A percentile compares a stretch with the other conserved stretches of the same genome.
Conservation (phyloP, 2,888 invertebrate species). For the Timema cristinae region DNA sequence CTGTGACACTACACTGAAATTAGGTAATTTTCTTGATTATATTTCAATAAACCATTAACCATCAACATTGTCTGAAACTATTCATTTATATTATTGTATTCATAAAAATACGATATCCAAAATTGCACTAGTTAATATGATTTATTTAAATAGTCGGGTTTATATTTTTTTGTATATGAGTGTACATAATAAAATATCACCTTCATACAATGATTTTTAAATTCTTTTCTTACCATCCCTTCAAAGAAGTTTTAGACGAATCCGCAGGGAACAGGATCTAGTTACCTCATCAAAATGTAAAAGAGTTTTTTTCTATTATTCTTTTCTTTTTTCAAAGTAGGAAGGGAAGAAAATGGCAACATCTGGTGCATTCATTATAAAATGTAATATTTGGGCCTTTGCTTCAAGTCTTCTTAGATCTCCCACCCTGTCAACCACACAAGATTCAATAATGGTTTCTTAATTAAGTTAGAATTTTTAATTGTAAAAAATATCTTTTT, state of each 20-base stretch:
- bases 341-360: slow-evolving; percentile 23
- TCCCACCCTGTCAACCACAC: slow-evolving; percentile 17
- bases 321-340: slow-evolving; percentile 10
- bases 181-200: slow-evolving; percentile 4
- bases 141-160: too few relatives aligned
- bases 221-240: slow-evolving; percentile 15
- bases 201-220: slow-evolving; percentile 23
- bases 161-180: not conserved
- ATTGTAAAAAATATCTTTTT: slow-evolving; percentile 20
- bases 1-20: too few relatives aligned
- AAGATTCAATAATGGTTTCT: slow-evolving; percentile 30
- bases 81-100: too few relatives aligned
- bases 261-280: slow-evolving; percentile 20
- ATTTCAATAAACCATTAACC: too few relatives aligned
- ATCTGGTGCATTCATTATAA: slow-evolving; percentile 29
- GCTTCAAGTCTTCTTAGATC: slow-evolving; percentile 1
- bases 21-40: too few relatives aligned
- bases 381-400: slow-evolving; percentile 25
- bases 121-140: too few relatives aligned
- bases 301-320: slow-evolving; percentile 24
- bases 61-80: too few relatives aligned
- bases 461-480: slow-evolving; percentile 30
- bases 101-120: too few relatives aligned
- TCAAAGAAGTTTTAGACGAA: slow-evolving; percentile 16
- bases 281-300: slow-evolving; percentile 30